Base-by-base conservation (phyloP, 2,888 invertebrate species). In the Drosophila stalkeri region DNA sequence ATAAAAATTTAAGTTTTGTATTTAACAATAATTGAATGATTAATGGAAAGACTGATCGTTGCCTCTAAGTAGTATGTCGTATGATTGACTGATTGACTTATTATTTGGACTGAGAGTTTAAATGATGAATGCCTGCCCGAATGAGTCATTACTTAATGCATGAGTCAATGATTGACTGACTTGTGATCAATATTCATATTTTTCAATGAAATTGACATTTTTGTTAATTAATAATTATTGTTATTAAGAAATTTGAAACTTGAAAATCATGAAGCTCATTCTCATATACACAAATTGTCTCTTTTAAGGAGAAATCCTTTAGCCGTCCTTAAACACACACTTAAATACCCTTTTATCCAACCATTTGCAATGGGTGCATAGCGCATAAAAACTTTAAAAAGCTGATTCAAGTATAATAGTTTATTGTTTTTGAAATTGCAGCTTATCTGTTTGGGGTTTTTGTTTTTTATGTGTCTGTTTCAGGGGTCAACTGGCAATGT, bases 401-500 rank as follows among this genome's bases (percentile, higher is more conserved):
- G 72, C 69, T 70, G 78, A 69, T 41, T 54, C 47, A 57, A 63
- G 49, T 59, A 51, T 37, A 57, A 41, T 66, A 65, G 18, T 35
- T 20, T 46, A 31, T 35, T 44, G 47, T 54, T 35, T 68, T 31
- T 35, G 31, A 39, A 46, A 33, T n/a, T 39, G 35, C 27, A 3
- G 39, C 37, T 54, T 55, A 41, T 41, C 41, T 44, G 35, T 23
- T 52, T 14, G n/a, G 11, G 16, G 47, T 8, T 61, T 33, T 6
- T 20, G 2, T 20, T 51, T 7, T 33, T 51, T 6, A 2, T 18
- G 55, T 67, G 52, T 70, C 74, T 77, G 61, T 68, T 75, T 74
- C 72, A 78, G 86, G 90, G 90, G 86, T 85, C 88, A 89, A 75
- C 68, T 72, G 41, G 62, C 55, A 41, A 55, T 57, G 66, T 73